phyloP scores from a whole-genome alignment of 2,888 invertebrate genomes.

The Harmothoe impar region DNA sequence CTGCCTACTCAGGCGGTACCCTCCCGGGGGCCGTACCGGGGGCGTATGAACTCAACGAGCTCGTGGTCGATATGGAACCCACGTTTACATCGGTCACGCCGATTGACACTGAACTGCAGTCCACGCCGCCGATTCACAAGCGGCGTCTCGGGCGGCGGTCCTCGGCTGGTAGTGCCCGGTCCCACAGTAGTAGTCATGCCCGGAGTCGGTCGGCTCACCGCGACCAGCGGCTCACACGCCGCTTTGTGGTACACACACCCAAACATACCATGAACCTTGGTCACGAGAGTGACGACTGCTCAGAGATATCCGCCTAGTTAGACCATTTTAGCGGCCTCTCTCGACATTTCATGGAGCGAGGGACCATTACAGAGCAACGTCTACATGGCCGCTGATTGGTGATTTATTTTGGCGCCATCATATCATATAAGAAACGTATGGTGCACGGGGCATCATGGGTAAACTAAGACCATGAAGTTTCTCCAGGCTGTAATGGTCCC shows the following conservation, averaged over 20 bases:
- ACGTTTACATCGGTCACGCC: constrained; percentile 49
- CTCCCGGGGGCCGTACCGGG: constrained; percentile 33
- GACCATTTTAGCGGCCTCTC: no score
- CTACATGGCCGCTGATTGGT: no score
- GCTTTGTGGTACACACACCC: constrained; percentile 36
- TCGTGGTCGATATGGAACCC: constrained; percentile 28
- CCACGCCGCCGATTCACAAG: background rate
- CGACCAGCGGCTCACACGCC: background rate
- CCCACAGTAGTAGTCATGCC: background rate
- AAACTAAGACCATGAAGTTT: no score
- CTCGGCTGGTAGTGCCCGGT: constrained; percentile 14
- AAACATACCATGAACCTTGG: constrained; percentile 14
- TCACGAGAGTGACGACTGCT: constrained; percentile 27
- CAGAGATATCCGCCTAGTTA: constrained; percentile 43
- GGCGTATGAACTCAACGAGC: constrained; percentile 10
- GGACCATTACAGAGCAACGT: no score
- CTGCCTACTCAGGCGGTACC: background rate
- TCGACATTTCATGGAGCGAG: no score
- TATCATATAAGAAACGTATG: no score
- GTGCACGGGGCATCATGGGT: no score
- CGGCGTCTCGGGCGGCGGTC: constrained; percentile 5
- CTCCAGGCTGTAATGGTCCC: no score
- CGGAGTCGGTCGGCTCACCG: constrained; percentile 15
- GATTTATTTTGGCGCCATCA: no score
- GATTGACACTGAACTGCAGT: constrained; percentile 48